Conservation (phyloP, 2,113 vertebrate genomes). For the Steatornis caripensis region DNA sequence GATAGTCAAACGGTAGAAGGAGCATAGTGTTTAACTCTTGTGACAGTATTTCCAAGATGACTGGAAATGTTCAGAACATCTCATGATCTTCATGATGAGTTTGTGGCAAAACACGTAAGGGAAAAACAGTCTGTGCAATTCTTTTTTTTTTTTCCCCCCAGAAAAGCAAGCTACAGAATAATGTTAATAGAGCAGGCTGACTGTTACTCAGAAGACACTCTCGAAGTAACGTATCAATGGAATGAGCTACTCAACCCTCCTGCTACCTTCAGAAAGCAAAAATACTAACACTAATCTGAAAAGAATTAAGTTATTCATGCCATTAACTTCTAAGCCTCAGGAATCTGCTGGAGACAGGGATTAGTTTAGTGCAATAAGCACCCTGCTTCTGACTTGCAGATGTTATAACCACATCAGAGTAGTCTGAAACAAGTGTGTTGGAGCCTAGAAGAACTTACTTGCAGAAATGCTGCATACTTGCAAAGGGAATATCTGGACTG, state of each 20-base stretch:
- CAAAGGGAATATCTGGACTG: not conserved
- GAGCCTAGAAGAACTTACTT: not conserved
- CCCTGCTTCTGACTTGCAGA: not conserved
- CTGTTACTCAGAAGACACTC: not conserved
- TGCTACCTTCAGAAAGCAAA: not conserved
- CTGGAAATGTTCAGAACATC: not conserved
- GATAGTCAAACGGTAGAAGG: not conserved
- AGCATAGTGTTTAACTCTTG: not conserved
- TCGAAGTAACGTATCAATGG: not conserved
- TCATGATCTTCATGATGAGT: not conserved
- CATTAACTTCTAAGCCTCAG: constrained; percentile 13
- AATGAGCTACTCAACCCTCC: not conserved
- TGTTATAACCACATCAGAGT: not conserved
- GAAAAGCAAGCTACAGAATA: not conserved
- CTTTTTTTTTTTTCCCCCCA: not conserved
- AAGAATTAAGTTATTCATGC: constrained; percentile 1
- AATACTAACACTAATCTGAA: not conserved
- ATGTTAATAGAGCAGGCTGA: not conserved
- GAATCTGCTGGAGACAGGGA: not conserved
- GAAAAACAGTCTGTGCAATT: accelerated
- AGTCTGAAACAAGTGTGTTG: not conserved
- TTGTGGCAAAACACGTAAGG: not conserved
- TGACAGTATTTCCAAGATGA: not conserved
- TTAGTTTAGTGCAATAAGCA: not conserved
- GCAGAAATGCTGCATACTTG: not conserved